phyloP scores from a whole-genome alignment of 2,888 invertebrate genomes.

The Panzeria rudis region DNA sequence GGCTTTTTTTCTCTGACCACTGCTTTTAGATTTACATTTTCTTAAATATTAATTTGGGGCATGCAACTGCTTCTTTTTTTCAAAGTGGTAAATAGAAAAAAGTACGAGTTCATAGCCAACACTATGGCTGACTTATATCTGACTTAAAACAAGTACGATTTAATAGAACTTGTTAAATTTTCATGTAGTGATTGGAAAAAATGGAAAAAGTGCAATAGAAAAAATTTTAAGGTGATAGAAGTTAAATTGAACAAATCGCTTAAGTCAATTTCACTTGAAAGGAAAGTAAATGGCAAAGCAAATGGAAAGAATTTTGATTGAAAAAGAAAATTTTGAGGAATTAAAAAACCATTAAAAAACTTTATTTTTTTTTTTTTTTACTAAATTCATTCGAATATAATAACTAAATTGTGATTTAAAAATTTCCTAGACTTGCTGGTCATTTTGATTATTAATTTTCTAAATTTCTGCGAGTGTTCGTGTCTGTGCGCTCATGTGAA shows the following conservation, averaged over 20 bases:
- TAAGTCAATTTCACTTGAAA: background rate
- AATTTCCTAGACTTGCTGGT: too few species aligned
- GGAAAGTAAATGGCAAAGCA: background rate
- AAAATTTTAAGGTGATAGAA: conserved; percentile 23
- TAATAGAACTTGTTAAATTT: conserved; percentile 30
- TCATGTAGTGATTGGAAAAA: conserved; percentile 2
- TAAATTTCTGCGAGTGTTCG: background rate
- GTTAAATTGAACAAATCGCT: conserved; percentile 12
- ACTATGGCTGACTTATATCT: background rate
- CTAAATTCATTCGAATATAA: too few species aligned
- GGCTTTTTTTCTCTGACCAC: background rate
- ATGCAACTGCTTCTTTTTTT: conserved; percentile 36
- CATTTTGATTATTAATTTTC: background rate
- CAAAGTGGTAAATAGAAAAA: background rate
- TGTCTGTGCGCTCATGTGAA: conserved; percentile 9
- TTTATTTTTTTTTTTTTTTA: too few species aligned
- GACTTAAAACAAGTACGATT: background rate
- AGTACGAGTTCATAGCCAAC: too few species aligned
- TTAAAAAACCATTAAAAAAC: conserved; percentile 3
- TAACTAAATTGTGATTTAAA: too few species aligned
- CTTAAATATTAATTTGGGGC: conserved; percentile 46
- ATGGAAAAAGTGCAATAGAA: background rate
- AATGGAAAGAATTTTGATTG: background rate
- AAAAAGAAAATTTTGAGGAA: background rate
- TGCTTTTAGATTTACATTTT: conserved; percentile 4